Evolutionary conservation across 2,888 invertebrate species (phyloP).

Genomic region (Heliconius aoede): DNA sequence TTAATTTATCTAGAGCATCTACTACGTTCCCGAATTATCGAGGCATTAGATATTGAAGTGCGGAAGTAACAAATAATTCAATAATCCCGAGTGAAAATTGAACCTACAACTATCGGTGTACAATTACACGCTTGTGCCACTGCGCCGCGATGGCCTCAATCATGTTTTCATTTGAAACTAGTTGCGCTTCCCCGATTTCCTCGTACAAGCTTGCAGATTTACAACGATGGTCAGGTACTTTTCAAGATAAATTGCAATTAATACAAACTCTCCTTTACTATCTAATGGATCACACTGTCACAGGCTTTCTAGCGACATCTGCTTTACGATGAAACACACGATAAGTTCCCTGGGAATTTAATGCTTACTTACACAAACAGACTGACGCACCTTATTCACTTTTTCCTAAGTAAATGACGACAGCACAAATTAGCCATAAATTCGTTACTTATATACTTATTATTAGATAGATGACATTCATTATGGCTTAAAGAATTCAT

Average conservation of each 20-base stretch:
- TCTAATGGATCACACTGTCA: conserved; percentile 59
- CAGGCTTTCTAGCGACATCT: conserved; percentile 68
- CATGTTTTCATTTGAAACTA: neutral
- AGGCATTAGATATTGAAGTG: too few species aligned
- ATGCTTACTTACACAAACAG: conserved; percentile 45
- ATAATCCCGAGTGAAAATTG: too few species aligned
- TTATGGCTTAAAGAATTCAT: too few species aligned
- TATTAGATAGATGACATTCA: too few species aligned
- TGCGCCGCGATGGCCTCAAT: too few species aligned
- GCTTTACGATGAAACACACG: conserved; percentile 61
- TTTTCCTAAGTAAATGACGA: neutral
- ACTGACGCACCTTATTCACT: conserved; percentile 31
- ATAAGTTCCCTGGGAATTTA: conserved; percentile 55
- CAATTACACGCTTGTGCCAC: too few species aligned
- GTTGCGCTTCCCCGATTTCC: neutral
- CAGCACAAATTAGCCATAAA: too few species aligned
- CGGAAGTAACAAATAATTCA: too few species aligned
- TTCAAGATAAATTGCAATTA: conserved; percentile 60
- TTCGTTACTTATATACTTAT: neutral
- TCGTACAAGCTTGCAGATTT: neutral
- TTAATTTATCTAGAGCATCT: too few species aligned
- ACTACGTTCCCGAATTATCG: too few species aligned
- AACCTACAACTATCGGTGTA: too few species aligned
- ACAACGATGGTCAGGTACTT: conserved; percentile 19
- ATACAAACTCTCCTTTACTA: conserved; percentile 56